Conservation (phyloP, 2,113 vertebrate species). For the Psilopogon haemacephalus region DNA sequence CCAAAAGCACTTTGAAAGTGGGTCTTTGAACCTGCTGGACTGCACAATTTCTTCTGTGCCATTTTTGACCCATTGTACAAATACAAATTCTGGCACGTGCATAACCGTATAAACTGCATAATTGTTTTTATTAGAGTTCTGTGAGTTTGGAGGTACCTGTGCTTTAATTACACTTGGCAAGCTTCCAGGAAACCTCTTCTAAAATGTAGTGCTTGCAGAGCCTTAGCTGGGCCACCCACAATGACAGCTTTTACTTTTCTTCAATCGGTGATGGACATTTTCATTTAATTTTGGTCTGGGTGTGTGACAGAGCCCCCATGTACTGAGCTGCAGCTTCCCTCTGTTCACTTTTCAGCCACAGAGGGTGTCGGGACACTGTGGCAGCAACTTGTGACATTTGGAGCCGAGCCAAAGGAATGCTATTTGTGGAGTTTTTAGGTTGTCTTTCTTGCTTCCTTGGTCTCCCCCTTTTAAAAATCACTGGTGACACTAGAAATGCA, state of each 20-base stretch:
- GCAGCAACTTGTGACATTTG: constrained; percentile 46
- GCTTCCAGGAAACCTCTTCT: constrained; percentile 64
- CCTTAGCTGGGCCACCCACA: constrained; percentile 65
- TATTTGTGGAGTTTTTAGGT: background rate
- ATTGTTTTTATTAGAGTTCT: constrained; percentile 71
- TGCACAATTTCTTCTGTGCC: background rate
- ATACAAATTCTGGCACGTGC: constrained; percentile 59
- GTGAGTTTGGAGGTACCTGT: constrained; percentile 71
- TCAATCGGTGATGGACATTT: constrained; percentile 64
- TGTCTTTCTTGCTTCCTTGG: constrained; percentile 46
- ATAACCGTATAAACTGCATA: constrained; percentile 54
- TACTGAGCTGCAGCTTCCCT: constrained; percentile 35
- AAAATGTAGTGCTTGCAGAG: constrained; percentile 59
- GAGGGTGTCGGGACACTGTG: background rate
- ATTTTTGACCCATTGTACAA: constrained; percentile 60
- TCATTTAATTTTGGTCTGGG: constrained; percentile 48
- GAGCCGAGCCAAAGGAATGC: background rate
- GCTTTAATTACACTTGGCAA: constrained; percentile 67
- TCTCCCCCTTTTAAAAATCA: background rate
- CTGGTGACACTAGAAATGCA: constrained; percentile 37
- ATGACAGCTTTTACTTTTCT: constrained; percentile 64
- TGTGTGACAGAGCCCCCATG: constrained; percentile 21
- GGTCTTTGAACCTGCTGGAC: constrained; percentile 57
- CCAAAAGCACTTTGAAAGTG: constrained; percentile 48
- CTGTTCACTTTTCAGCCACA: constrained; percentile 45